Evolutionary conservation across 2,797 vertebrate species (phyloP).

Genomic region (Mallotus villosus): DNA sequence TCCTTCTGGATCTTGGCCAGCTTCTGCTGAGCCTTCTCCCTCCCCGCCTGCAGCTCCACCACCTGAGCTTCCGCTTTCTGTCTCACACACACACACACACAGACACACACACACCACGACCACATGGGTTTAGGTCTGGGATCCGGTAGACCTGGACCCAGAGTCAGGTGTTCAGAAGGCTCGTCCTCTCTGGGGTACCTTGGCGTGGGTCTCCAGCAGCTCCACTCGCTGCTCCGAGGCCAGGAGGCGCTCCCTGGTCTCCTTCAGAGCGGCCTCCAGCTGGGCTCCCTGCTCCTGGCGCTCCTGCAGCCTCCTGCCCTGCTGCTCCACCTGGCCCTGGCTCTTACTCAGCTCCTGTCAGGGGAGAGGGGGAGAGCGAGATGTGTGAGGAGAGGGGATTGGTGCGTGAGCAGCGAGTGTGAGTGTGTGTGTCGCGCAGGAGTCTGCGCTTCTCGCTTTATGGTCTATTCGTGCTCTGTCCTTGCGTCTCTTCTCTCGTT

Average conservation of each 20-base stretch:
- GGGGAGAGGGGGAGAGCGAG: neutral
- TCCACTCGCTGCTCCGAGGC: slow-evolving; percentile 86
- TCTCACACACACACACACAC: slow-evolving; percentile 16
- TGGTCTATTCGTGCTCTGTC: too few relatives aligned
- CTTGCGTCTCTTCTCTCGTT: too few relatives aligned
- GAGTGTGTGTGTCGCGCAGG: too few relatives aligned
- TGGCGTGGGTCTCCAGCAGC: slow-evolving; percentile 82
- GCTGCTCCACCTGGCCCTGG: slow-evolving; percentile 83
- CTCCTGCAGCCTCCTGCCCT: slow-evolving; percentile 81
- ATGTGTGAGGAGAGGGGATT: too few relatives aligned
- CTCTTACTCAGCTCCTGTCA: slow-evolving; percentile 90
- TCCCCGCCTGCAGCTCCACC: slow-evolving; percentile 74
- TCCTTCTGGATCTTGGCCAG: slow-evolving; percentile 81
- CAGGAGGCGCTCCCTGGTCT: slow-evolving; percentile 87
- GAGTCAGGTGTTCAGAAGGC: neutral
- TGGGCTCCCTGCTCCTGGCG: slow-evolving; percentile 86
- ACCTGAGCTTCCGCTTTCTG: slow-evolving; percentile 89
- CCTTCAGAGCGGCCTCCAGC: slow-evolving; percentile 86
- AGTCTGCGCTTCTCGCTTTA: too few relatives aligned
- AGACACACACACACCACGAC: neutral
- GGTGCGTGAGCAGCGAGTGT: too few relatives aligned
- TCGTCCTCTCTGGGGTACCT: slow-evolving; percentile 69
- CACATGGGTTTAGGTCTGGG: neutral
- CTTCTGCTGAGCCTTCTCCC: slow-evolving; percentile 82
- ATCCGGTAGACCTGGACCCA: neutral